These are phyloP conservation scores for Semaprochilodus insignis DNA, from an alignment of 2,797 vertebrate genomes.

Conservation along the genomic window DNA sequence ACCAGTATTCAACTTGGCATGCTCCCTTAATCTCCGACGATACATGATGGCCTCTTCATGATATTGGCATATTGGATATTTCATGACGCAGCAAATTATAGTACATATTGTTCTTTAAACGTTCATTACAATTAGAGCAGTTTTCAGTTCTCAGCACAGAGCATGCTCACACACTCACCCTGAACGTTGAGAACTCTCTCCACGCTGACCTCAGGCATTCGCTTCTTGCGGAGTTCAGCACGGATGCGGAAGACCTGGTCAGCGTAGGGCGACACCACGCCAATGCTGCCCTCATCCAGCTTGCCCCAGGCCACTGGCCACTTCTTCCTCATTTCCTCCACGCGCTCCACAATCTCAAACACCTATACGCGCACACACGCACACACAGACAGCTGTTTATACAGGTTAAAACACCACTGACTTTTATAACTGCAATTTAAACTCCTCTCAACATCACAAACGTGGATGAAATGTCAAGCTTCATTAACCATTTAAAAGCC, in stretches of 20 bases:
- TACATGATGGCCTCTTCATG: too few relatives aligned
- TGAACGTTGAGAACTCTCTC: constrained; percentile 98
- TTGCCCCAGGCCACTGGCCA: constrained; percentile 99
- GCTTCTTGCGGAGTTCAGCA: constrained; percentile 96
- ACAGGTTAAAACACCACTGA: background rate
- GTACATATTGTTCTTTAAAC: background rate
- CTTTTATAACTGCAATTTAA: background rate
- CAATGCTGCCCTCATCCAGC: constrained; percentile 96
- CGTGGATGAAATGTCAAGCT: background rate
- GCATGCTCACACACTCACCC: constrained; percentile 80
- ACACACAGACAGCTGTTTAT: background rate
- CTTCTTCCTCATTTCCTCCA: constrained; percentile 96
- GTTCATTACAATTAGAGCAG: background rate
- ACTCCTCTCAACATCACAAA: background rate
- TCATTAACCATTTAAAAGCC: too few relatives aligned
- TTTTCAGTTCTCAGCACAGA: background rate
- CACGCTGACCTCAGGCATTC: constrained; percentile 96
- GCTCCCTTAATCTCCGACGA: too few relatives aligned
- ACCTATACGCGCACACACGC: constrained; percentile 77
- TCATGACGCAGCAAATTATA: too few relatives aligned
- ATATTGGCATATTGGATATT: too few relatives aligned
- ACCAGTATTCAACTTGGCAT: too few relatives aligned
- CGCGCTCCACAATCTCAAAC: constrained; percentile 97
- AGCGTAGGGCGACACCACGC: constrained; percentile 96
- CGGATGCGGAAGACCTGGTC: constrained; percentile 98